Base-by-base conservation (phyloP, 2,113 vertebrate species). In the Amphiprion percula region DNA sequence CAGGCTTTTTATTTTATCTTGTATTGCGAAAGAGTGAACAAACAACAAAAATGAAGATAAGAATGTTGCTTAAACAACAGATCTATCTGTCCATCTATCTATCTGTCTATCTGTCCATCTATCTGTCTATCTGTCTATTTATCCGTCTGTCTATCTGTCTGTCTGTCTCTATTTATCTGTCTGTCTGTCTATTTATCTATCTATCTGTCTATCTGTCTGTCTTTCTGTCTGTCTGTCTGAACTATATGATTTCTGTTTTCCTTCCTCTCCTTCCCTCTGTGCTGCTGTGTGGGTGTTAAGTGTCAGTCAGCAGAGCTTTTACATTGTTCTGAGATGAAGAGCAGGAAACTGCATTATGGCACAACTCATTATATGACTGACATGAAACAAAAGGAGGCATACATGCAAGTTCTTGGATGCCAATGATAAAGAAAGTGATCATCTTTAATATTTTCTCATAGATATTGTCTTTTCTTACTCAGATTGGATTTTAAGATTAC, bases 1-100 rank as follows among this genome's bases (percentile, higher is more conserved):
- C 62, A 59, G 80, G 77, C 74, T 79, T 83, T 91, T 83, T 82
- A 77, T 82, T 88, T 76, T 66, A 77, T 78, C 33, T 70, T 10
- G 0, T 77, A 33, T 73, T 68, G 73, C 63, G 44, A 68, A 80
- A 56, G 69, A 79, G 26, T 62, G 59, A 79, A 74, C 61, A 37
- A 70, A 23, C 69, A 33, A 65, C 17, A 79, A 68, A 80, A 83
- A 74, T 65, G 66, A 60, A 64, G 33, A 83, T 46, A 33, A 53
- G 56, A 54, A 58, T 37, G 33, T 26, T 68, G 70, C 79, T 77
- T 0, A 60, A 58, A 41, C 70, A 79, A 71, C 4, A 1, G 50
- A 9, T 73, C 59, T 62, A 49, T 74, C 58, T 52, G 21, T 62
- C 49, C 54, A 24, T 77, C 68, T 63, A 37, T 77, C 59, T 64